Percentiles rank a stretch among this genome's conserved stretches.
phyloP scores from a whole-genome alignment of 2,888 invertebrate genomes.

The Dusona sp. region DNA sequence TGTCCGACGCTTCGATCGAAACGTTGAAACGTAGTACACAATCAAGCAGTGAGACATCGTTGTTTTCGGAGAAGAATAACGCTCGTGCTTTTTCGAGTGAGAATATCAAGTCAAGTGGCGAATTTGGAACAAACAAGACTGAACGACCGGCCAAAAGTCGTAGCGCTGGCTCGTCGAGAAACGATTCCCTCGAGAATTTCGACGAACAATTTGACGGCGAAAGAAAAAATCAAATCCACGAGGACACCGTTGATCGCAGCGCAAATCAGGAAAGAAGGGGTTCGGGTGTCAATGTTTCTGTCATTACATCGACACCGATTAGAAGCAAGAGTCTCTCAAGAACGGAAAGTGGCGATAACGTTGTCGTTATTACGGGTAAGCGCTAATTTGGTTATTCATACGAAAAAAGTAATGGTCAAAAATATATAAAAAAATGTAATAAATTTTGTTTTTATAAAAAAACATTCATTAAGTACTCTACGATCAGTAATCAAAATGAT shows the following conservation, averaged over 20 bases:
- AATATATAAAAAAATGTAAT: background rate
- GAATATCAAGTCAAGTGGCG: conserved; percentile 76
- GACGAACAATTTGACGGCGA: conserved; percentile 75
- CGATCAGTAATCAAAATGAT: too few relatives aligned
- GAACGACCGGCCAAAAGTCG: conserved; percentile 76
- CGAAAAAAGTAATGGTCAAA: background rate
- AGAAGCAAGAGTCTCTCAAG: conserved; percentile 78
- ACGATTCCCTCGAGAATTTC: conserved; percentile 81
- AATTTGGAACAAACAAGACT: conserved; percentile 70
- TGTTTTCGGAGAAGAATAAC: conserved; percentile 71
- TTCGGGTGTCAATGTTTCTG: conserved; percentile 81
- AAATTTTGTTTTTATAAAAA: background rate
- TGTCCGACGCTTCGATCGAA: conserved; percentile 72
- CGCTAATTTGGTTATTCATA: background rate
- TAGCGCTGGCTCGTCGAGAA: conserved; percentile 81
- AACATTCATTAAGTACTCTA: too few relatives aligned
- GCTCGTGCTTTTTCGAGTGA: conserved; percentile 80
- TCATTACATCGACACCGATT: conserved; percentile 82
- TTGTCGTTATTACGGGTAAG: conserved; percentile 83
- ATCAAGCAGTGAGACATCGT: conserved; percentile 55
- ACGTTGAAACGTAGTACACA: conserved; percentile 60
- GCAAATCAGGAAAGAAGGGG: conserved; percentile 72
- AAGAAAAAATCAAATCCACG: conserved; percentile 65
- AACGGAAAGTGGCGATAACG: conserved; percentile 80
- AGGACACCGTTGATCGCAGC: conserved; percentile 74